Evolutionary conservation across 2,797 vertebrate genomes (phyloP), one percentile per base, ranked within the genome.

Genomic region (Enteromius argenteus): DNA sequence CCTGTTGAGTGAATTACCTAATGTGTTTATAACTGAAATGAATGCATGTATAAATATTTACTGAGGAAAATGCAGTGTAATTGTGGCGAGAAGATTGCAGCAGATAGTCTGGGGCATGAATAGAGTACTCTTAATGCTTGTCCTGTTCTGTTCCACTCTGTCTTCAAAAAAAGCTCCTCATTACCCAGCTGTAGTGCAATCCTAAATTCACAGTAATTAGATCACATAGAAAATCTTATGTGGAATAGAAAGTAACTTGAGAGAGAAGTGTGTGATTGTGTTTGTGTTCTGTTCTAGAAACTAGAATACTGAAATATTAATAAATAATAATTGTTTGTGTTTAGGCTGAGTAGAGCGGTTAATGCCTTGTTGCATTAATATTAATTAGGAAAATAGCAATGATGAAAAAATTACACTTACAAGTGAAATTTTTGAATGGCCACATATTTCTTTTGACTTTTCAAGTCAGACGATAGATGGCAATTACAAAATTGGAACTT

Each of bases 201-300:
- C 23, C 60, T 21, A 35, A 32, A 30, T 49, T 79, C 60, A 35
- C 10, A 3, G 42, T 49, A 46, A 30, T 46, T 32, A 78, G 58
- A 78, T 64, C 23, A 46, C 75, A 62, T 27, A 21, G 39, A 4
- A 78, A 49, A 49, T 32, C 39, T 46, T 8, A 79, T 49, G 30
- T 6, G 19, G 13, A 7, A 79, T 32, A 0, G 8, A 64, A 5
- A 44, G 37, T 19, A 60, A 42, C 56, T 27, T 42, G 39, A 64
- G 2, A 46, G 58, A 46, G 11, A 49, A 44, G 17, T 32, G 10
- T 42, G n/a, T 30, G 7, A 49, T 53, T 74, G 71, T 73, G 73
- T 76, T 39, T 39, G 73, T 39, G 32, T 76, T 76, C 51, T 76
- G n/a, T 44, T 78, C 37, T 78, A 27, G 21, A 78, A 53, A 74